Evolutionary conservation across 1,140 invertebrate genomes (phyloP).

Genomic region (Cydia pomonella): DNA sequence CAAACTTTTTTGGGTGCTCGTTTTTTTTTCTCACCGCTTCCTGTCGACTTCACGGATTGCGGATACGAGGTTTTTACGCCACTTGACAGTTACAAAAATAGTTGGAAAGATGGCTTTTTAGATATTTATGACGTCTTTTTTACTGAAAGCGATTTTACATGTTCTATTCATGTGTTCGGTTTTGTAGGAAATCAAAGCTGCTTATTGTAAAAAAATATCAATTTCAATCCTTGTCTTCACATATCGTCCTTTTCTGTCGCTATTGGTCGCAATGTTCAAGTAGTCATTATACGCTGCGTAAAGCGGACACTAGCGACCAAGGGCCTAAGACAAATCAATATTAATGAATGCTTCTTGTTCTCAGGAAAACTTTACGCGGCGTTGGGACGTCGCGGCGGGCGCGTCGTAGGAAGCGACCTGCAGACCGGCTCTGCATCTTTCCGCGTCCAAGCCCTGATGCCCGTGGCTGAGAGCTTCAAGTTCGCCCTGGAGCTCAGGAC

Average conservation of each 20-base stretch:
- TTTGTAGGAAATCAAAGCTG: no score
- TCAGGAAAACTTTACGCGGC: conserved; percentile 96
- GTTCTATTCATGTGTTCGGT: not conserved
- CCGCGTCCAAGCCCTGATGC: conserved; percentile 92
- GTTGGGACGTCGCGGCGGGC: conserved; percentile 92
- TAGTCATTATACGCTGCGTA: no score
- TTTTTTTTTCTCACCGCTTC: conserved; percentile 50
- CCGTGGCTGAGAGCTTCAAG: conserved; percentile 97
- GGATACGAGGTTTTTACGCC: conserved; percentile 36
- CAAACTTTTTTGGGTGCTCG: conserved; percentile 57
- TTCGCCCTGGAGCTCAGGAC: conserved; percentile 96
- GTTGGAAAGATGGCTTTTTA: conserved; percentile 25
- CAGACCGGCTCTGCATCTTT: conserved; percentile 94
- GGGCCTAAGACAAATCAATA: no score
- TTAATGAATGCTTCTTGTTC: conserved; percentile 36
- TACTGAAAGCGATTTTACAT: conserved; percentile 10
- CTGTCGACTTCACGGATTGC: conserved; percentile 34
- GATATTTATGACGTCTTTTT: not conserved
- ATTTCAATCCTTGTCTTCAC: no score
- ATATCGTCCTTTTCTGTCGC: no score
- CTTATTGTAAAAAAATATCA: no score
- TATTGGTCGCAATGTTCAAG: no score
- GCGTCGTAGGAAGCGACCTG: conserved; percentile 93
- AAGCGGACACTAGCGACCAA: no score
- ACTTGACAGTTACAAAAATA: conserved; percentile 27